Base-by-base conservation (phyloP, 2,797 vertebrate genomes). In the Notamacropus eugenii region DNA sequence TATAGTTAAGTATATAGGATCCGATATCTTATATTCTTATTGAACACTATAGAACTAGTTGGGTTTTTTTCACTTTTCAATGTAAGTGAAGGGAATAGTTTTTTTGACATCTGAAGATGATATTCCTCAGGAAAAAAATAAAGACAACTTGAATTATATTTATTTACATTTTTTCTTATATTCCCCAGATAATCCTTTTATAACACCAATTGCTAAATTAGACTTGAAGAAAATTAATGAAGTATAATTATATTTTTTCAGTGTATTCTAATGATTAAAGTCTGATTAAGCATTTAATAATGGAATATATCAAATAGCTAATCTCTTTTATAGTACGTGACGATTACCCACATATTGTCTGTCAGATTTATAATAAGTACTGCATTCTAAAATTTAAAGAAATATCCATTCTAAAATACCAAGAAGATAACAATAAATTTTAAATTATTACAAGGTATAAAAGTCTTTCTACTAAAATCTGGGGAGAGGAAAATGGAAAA, bases 401-500 rank as follows among this genome's bases (percentile, higher is more conserved):
- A 94, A 94, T 97, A 96, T 94, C 59, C 22, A 55, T 95, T 95
- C n/a, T 95, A 58, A 97, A 97, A 95, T 97, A 5, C 28, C 96
- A 98, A 96, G 74, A 27, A 29, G 95, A 94, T 97, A 96, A 95
- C 91, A 96, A 95, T 97, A 92, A 82, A 96, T 97, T 92, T 96
- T 96, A 96, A 94, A 97, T 96, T 96, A 94, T 95, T 98, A 96
- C 92, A 97, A 91, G 94, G 67, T 95, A 98, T 90, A 97, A 97
- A 93, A 93, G 55, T 90, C 92, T 24, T 93, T 91, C 46, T 96
- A 96, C 93, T 95, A 97, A 98, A 97, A 96, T 52, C 55, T 96
- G 54, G 94, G 87, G 67, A 97, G 93, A 95, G 97, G 92, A 91
- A 97, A 82, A 91, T 96, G 62, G 13, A 31, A 94, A 96, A 97